Conservation (phyloP, 2,888 invertebrate genomes). For the Drosophila demipolita region DNA sequence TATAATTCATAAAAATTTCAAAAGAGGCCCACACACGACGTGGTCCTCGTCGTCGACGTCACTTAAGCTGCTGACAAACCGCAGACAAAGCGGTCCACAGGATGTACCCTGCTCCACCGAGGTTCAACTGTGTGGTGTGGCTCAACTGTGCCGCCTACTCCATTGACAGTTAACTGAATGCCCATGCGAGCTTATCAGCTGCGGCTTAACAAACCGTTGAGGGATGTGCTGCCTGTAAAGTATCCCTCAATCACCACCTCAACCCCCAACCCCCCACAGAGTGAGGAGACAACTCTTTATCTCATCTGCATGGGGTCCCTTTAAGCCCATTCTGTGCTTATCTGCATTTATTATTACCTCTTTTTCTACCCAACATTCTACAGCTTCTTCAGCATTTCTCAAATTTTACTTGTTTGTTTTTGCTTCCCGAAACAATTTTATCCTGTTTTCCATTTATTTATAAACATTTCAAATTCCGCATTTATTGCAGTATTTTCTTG, state of each 20-base stretch:
- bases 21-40: conserved; percentile 57
- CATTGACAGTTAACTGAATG: conserved; percentile 63
- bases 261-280: not conserved
- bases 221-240: conserved; percentile 19
- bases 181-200: conserved; percentile 44
- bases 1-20: conserved; percentile 76
- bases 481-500: no score
- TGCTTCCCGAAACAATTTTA: not conserved
- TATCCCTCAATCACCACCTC: conserved; percentile 15
- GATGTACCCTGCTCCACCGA: conserved; percentile 25
- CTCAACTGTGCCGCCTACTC: conserved; percentile 45
- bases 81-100: conserved; percentile 70
- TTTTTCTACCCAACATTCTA: not conserved
- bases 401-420: conserved; percentile 2
- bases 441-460: no score
- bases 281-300: not conserved
- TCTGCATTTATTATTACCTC: conserved; percentile 17
- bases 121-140: conserved; percentile 9
- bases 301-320: conserved; percentile 3
- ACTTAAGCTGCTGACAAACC: conserved; percentile 58
- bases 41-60: conserved; percentile 1
- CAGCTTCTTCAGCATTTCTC: not conserved
- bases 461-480: no score
- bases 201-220: conserved; percentile 47
- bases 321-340: not conserved